Conservation (phyloP, 2,797 vertebrate genomes). For the Gallinago solitaria region DNA sequence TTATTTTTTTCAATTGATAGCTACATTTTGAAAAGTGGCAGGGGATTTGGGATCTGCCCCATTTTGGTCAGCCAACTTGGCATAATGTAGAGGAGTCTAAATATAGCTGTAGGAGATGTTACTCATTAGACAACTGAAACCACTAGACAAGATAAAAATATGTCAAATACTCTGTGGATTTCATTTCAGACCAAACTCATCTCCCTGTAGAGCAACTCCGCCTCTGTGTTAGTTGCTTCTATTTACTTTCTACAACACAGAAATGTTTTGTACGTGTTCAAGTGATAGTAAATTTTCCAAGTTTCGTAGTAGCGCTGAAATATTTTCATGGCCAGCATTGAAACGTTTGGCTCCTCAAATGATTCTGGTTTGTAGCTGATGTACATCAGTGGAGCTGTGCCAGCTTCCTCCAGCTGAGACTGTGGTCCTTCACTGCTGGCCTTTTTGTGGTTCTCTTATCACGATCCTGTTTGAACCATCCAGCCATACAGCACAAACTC, state of each 20-base stretch:
- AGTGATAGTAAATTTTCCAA: neutral
- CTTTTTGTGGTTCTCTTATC: slow-evolving; percentile 58
- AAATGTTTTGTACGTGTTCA: neutral
- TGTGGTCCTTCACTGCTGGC: neutral
- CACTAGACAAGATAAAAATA: slow-evolving; percentile 21
- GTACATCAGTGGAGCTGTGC: slow-evolving; percentile 30
- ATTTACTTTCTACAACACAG: neutral
- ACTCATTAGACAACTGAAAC: slow-evolving; percentile 6
- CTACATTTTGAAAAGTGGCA: neutral
- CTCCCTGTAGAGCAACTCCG: neutral
- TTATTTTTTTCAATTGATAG: neutral
- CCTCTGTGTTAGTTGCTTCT: neutral
- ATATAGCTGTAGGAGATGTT: slow-evolving; percentile 20
- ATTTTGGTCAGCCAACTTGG: slow-evolving; percentile 13
- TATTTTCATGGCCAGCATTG: neutral
- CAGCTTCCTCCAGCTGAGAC: slow-evolving; percentile 53
- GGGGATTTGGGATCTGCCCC: neutral
- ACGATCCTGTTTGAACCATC: slow-evolving; percentile 34
- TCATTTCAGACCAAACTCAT: neutral
- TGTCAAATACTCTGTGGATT: neutral
- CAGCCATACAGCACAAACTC: slow-evolving; percentile 44
- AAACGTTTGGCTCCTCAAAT: slow-evolving; percentile 1
- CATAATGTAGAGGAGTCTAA: neutral
- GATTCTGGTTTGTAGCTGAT: slow-evolving; percentile 22
- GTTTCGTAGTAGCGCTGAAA: neutral